Evolutionary conservation across 2,888 invertebrate genomes (phyloP).

Genomic region (Osmoderma eremita): DNA sequence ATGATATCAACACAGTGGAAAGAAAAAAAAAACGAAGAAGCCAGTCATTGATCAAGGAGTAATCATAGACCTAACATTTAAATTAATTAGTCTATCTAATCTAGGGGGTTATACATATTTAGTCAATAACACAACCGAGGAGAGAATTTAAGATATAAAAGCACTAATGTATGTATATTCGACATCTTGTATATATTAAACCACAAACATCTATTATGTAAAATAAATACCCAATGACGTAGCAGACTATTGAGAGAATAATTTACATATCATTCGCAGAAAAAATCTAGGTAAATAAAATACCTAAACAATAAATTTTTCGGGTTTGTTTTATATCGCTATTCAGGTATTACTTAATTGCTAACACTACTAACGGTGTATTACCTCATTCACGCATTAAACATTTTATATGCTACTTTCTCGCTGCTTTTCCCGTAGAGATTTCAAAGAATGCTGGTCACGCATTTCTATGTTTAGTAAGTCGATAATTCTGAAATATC

Average conservation of each 20-base stretch:
- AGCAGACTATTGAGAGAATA: too few relatives aligned
- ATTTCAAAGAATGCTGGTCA: conserved; percentile 27
- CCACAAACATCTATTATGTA: too few relatives aligned
- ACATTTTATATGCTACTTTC: conserved; percentile 28
- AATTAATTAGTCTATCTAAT: conserved; percentile 10
- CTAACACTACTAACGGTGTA: conserved; percentile 20
- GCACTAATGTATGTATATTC: too few relatives aligned
- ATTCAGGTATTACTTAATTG: conserved; percentile 6
- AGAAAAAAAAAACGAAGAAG: conserved; percentile 9
- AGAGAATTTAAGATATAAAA: too few relatives aligned
- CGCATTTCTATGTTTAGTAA: conserved; percentile 24
- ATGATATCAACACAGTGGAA: conserved; percentile 23
- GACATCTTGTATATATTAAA: too few relatives aligned
- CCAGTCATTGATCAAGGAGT: conserved; percentile 5
- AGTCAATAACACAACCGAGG: too few relatives aligned
- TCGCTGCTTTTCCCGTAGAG: conserved; percentile 13
- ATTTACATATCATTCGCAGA: too few relatives aligned
- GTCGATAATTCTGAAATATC: conserved; percentile 22
- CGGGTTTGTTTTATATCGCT: too few relatives aligned
- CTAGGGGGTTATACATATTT: background rate
- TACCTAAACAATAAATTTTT: too few relatives aligned
- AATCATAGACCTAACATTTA: background rate
- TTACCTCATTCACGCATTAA: conserved; percentile 27
- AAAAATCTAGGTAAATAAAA: background rate
- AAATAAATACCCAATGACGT: too few relatives aligned